Conservation (phyloP, 1,140 invertebrate species). For the Mercenaria mercenaria region DNA sequence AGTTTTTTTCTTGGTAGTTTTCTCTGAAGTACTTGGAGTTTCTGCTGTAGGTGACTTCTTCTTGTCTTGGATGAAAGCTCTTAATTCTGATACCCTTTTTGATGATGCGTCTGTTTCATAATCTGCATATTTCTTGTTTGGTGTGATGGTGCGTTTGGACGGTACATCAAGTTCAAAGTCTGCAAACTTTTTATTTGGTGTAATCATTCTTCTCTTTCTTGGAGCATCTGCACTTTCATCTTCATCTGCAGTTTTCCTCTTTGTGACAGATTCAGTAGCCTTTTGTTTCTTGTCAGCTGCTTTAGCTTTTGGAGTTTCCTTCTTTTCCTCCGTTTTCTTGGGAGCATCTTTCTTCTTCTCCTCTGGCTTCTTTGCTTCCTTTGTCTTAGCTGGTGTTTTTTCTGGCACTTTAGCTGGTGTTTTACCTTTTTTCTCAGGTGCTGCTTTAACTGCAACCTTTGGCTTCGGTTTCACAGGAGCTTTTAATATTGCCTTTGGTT, state of each 20-base stretch:
- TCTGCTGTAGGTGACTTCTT: constrained; percentile 9
- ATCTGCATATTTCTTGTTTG: constrained; percentile 63
- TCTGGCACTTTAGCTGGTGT: neutral
- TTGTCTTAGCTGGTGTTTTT: neutral
- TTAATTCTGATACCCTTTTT: constrained; percentile 50
- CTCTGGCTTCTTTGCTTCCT: neutral
- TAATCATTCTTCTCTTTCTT: constrained; percentile 62
- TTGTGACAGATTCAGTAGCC: neutral
- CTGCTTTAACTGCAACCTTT: neutral
- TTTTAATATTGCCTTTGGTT: neutral
- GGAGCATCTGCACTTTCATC: constrained; percentile 26
- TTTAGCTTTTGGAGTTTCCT: neutral
- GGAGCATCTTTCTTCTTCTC: constrained; percentile 21
- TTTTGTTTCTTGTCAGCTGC: neutral
- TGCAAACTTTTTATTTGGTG: constrained; percentile 58
- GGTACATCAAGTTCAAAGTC: constrained; percentile 60
- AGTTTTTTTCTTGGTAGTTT: neutral
- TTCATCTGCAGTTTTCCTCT: constrained; percentile 29
- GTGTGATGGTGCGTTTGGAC: constrained; percentile 44
- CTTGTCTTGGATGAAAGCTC: constrained; percentile 58
- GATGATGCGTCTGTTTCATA: constrained; percentile 39
- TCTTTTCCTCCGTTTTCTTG: neutral
- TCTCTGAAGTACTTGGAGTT: neutral
- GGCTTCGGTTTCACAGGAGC: neutral
- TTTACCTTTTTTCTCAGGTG: neutral